Base-by-base conservation (phyloP, 2,888 invertebrate species). In the Koerneria pararmatus region DNA sequence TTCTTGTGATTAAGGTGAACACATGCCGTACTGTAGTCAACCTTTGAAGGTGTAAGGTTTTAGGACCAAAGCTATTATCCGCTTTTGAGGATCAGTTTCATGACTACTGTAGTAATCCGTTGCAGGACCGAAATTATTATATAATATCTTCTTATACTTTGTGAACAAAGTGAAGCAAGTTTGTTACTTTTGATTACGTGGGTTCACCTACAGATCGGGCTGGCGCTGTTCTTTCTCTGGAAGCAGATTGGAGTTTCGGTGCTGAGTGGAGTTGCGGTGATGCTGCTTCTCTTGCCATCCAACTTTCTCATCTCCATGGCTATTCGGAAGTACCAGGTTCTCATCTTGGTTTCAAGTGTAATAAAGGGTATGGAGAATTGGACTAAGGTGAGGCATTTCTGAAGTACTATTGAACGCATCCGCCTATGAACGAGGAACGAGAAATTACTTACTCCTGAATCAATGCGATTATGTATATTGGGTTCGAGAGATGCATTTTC, bases 261-360 rank as follows among this genome's bases (percentile, higher is more conserved):
- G 0, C 85, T 97, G n/a, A 92, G 94, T 57, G 94, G 94, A n/a
- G 86, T 97, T 61, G 91, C 90, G 2, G 91, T 95, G 46, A 93
- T 97, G 92, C 89, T 97, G 51, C 88, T 95, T 58, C 88, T 97
- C 63, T 92, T 98, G 22, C 86, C 83, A 0, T 68, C 80, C 72
- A 83, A 83, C 66, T 83, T 81, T 60, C 54, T 74, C 31, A 80
- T 82, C 51, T 77, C 80, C 1, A 80, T 82, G 78, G 66, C 77
- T n/a, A 79, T 78, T 15, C 54, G 79, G 19, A 82, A 80, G 62
- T 81, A 75, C 72, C 81, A 82, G 67, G 73, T 70, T 11, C 2
- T 8, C 27, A 19, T 6, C 35, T 5, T n/a, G 4, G 41, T 11
- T n/a, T 11, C 11, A n/a, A 15, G 46, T 15, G 46, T 15, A n/a